Evolutionary conservation across 2,888 invertebrate species (phyloP).

Genomic region (Troglohyphantes excavatus): DNA sequence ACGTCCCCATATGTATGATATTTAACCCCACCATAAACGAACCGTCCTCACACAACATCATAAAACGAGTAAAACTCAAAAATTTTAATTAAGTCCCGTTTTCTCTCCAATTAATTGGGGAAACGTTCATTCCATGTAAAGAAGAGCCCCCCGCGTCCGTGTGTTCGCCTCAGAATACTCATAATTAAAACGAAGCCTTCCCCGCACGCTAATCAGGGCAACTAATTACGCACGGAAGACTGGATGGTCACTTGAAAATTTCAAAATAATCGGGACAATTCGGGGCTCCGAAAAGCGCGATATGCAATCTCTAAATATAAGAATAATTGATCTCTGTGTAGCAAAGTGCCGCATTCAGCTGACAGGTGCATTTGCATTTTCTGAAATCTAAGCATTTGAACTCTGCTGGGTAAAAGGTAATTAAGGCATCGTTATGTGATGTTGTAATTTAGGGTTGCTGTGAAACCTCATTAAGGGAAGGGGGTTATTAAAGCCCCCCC

Average conservation of each 20-base stretch:
- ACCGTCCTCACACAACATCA: not conserved
- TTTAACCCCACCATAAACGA: not conserved
- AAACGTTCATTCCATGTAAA: not conserved
- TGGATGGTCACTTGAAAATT: conserved; percentile 9
- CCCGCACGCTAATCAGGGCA: not conserved
- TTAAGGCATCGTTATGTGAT: conserved; percentile 72
- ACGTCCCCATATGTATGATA: too few species aligned
- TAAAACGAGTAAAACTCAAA: not conserved
- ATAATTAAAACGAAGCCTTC: not conserved
- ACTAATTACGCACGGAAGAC: not conserved
- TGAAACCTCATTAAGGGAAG: conserved; percentile 47
- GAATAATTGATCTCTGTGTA: conserved; percentile 49
- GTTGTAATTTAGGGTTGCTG: conserved; percentile 64
- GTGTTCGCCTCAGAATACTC: not conserved
- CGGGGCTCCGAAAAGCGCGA: not conserved
- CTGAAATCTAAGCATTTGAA: conserved; percentile 59
- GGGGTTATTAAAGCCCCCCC: conserved; percentile 49
- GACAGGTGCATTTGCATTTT: conserved; percentile 56
- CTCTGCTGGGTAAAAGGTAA: conserved; percentile 54
- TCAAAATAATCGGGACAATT: not conserved
- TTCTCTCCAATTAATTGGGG: not conserved
- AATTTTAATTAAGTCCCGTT: not conserved
- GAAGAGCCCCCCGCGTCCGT: not conserved
- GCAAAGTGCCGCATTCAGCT: conserved; percentile 41
- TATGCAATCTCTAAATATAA: conserved; percentile 33